These are phyloP conservation scores for Hyaena hyaena DNA, from an alignment of 2,113 vertebrate genomes.

Conservation along the genomic window DNA sequence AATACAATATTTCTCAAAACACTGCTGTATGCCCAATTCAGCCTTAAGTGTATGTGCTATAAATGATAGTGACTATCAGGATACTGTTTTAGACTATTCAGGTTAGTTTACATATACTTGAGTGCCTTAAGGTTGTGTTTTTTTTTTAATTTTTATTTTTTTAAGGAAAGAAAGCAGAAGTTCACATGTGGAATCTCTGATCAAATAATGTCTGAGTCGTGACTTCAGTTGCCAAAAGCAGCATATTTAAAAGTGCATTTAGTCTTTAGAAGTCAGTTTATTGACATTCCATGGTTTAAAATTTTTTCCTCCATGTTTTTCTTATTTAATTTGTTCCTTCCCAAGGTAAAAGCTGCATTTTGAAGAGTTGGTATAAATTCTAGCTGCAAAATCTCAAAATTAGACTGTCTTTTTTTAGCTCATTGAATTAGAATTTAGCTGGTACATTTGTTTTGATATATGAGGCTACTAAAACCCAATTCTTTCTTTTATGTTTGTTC, in stretches of 20 bases:
- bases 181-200: conserved; percentile 25
- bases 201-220: background rate
- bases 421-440: conserved; percentile 7
- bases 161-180: conserved; percentile 43
- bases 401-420: conserved; percentile 48
- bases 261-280: conserved; percentile 44
- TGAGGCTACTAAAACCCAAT: background rate
- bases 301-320: conserved; percentile 57
- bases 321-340: conserved; percentile 60
- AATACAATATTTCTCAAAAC: background rate
- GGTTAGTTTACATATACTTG: conserved; percentile 35
- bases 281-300: conserved; percentile 34
- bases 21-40: background rate
- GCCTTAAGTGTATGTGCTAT: background rate
- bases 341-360: conserved; percentile 53
- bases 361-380: background rate
- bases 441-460: conserved; percentile 48
- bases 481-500: background rate
- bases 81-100: background rate
- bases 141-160: background rate
- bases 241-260: conserved; percentile 19
- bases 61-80: background rate
- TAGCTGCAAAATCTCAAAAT: conserved; percentile 59
- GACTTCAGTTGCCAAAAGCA: background rate
- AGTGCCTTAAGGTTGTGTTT: background rate